Evolutionary conservation across 2,888 invertebrate genomes (phyloP).

Genomic region (Athalia cordata): DNA sequence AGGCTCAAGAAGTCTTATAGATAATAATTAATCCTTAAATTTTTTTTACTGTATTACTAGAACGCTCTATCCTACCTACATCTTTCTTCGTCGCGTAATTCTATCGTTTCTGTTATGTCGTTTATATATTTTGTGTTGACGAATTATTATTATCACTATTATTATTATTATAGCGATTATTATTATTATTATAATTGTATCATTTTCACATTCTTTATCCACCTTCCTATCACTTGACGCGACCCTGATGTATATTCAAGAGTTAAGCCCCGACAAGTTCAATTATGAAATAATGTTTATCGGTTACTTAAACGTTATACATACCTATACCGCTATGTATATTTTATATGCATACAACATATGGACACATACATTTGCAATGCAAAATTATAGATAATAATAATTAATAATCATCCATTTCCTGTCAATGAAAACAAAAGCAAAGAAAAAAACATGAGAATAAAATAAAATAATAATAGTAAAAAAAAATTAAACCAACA

Average conservation of each 20-base stretch:
- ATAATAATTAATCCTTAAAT: conserved; percentile 31
- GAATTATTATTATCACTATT: too few relatives aligned
- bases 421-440: not conserved
- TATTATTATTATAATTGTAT: too few relatives aligned
- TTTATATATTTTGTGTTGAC: conserved; percentile 36
- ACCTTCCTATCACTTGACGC: conserved; percentile 21
- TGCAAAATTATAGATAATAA: not conserved
- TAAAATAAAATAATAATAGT: not conserved
- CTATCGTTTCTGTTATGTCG: conserved; percentile 35
- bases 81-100: conserved; percentile 13
- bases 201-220: too few relatives aligned
- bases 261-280: conserved; percentile 15
- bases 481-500: conserved; percentile 20
- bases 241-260: conserved; percentile 19
- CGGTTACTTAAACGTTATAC: not conserved
- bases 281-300: conserved; percentile 16
- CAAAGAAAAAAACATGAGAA: not conserved
- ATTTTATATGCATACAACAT: not conserved
- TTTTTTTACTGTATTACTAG: conserved; percentile 38
- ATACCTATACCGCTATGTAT: too few relatives aligned
- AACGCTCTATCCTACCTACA: conserved; percentile 27
- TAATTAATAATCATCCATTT: not conserved
- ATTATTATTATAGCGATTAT: too few relatives aligned
- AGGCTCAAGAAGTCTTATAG: conserved; percentile 23
- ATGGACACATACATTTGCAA: not conserved